These are phyloP conservation scores for Crambe crambe DNA, from an alignment of 37 sponge, comb jelly and placozoan genomes.

Conservation along the genomic window DNA sequence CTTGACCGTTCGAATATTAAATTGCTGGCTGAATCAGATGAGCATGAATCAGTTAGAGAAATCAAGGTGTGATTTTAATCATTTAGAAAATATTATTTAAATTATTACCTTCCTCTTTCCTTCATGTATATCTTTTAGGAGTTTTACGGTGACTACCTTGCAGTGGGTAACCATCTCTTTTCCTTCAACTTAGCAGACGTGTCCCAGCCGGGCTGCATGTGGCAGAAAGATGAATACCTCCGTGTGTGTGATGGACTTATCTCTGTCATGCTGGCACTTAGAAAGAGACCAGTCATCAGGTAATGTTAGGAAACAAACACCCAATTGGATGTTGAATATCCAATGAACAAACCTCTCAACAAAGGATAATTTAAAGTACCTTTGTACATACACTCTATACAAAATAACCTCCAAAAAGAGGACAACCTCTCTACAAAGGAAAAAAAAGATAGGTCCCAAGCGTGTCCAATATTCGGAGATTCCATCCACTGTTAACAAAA, in stretches of 20 bases:
- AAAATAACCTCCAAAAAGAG: no score
- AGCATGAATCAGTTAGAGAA: slow-evolving; percentile 92
- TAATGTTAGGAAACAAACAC: no score
- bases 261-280: slow-evolving; percentile 84
- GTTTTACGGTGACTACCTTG: slow-evolving; percentile 82
- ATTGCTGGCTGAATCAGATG: slow-evolving; percentile 86
- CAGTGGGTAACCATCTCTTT: slow-evolving; percentile 82
- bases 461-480: no score
- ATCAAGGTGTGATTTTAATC: slow-evolving; percentile 66
- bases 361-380: no score
- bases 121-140: slow-evolving; percentile 54
- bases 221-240: slow-evolving; percentile 52
- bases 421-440: no score
- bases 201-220: slow-evolving; percentile 23
- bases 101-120: no score
- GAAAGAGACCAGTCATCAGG: slow-evolving; percentile 91
- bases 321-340: not conserved
- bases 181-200: slow-evolving; percentile 63
- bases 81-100: no score
- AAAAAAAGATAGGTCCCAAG: no score
- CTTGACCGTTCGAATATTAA: slow-evolving; percentile 54
- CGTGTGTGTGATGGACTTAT: slow-evolving; percentile 70
- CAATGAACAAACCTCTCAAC: no score
- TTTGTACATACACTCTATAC: no score
- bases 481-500: no score